These are phyloP conservation scores for Strix uralensis DNA, from an alignment of 2,113 vertebrate genomes.

Conservation along the genomic window DNA sequence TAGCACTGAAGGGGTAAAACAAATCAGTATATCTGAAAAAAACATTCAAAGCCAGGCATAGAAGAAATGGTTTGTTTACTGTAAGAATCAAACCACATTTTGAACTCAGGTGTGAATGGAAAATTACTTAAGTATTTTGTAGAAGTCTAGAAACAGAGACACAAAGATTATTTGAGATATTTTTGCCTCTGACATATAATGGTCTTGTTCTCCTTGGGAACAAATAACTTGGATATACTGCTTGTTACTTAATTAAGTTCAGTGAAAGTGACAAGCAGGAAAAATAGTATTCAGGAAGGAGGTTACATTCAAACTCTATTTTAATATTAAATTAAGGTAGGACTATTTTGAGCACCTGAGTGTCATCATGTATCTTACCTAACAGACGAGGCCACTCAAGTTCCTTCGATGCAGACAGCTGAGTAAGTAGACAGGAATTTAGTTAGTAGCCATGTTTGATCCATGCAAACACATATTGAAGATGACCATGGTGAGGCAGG, in stretches of 20 bases:
- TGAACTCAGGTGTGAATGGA: not conserved
- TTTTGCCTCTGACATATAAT: not conserved
- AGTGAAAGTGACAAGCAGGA: not conserved
- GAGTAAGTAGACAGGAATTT: not conserved
- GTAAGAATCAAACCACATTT: not conserved
- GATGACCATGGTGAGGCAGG: not conserved
- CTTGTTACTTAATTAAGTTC: not conserved
- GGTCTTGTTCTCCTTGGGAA: not conserved
- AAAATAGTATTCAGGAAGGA: not conserved
- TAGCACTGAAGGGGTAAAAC: not conserved
- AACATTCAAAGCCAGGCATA: not conserved
- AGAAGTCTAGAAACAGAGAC: not conserved
- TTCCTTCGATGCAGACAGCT: accelerated
- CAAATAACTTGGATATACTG: not conserved
- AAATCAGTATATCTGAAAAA: not conserved
- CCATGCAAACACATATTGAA: not conserved
- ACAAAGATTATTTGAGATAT: not conserved
- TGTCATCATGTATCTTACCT: not conserved
- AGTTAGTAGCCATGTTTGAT: accelerated
- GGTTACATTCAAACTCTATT: not conserved
- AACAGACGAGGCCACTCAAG: not conserved
- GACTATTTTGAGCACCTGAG: not conserved
- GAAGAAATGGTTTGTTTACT: not conserved
- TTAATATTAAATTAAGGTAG: not conserved
- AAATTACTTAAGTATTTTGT: not conserved